Evolutionary conservation across 2,888 invertebrate genomes (phyloP).

Genomic region (Neria commutata): DNA sequence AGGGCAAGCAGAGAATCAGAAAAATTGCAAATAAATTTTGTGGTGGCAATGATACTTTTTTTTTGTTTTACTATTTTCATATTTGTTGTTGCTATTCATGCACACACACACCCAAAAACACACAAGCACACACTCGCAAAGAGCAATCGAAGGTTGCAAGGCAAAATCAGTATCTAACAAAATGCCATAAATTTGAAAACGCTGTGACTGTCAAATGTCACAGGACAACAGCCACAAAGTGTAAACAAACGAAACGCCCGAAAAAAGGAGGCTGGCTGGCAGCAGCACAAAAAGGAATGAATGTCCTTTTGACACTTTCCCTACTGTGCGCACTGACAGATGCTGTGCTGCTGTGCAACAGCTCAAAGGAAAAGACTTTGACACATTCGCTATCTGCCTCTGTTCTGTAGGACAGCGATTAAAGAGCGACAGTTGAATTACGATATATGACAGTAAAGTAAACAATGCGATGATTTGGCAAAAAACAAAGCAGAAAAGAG

Average conservation of each 20-base stretch:
- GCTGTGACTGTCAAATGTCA: background rate
- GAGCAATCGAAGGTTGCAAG: background rate
- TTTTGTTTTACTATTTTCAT: conserved; percentile 36
- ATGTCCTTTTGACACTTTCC: conserved; percentile 20
- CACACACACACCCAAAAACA: background rate
- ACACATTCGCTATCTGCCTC: background rate
- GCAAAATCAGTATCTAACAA: conserved; percentile 9
- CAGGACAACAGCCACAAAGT: conserved; percentile 36
- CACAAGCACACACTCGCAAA: background rate
- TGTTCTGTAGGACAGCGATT: conserved; percentile 45
- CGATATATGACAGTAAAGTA: conserved; percentile 37
- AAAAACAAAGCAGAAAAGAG: conserved; percentile 10
- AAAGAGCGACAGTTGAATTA: conserved; percentile 56
- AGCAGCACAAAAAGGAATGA: background rate
- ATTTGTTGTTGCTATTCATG: background rate
- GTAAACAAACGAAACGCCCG: conserved; percentile 44
- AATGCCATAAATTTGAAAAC: conserved; percentile 42
- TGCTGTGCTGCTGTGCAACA: conserved; percentile 3
- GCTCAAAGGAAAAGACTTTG: background rate
- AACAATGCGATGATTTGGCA: conserved; percentile 25
- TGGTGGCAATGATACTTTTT: conserved; percentile 48
- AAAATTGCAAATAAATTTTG: conserved; percentile 47
- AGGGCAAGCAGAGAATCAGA: conserved; percentile 33
- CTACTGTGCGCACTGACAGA: conserved; percentile 19
- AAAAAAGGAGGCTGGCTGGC: background rate